Evolutionary conservation across 2,113 vertebrate genomes (phyloP).

Genomic region (Leiothrix lutea): DNA sequence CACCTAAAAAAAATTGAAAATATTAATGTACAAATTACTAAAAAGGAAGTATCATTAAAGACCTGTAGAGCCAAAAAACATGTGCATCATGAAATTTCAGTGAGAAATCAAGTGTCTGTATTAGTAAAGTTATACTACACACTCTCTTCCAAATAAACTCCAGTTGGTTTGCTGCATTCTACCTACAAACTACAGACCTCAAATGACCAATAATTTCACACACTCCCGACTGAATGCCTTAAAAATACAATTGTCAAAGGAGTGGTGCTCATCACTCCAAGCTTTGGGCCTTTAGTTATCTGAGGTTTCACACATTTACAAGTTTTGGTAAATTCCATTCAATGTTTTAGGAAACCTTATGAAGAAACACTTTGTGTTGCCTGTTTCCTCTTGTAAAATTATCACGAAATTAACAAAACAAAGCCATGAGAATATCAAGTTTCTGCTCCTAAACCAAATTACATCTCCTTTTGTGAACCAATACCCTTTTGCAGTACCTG

Average conservation of each 20-base stretch:
- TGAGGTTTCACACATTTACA: neutral
- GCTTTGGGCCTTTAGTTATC: neutral
- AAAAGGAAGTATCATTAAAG: neutral
- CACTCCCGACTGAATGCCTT: neutral
- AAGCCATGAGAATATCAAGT: neutral
- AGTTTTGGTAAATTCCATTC: neutral
- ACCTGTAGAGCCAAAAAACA: neutral
- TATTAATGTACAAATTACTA: neutral
- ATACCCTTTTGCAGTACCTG: neutral
- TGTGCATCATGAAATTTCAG: neutral
- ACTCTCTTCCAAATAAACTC: neutral
- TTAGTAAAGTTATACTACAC: neutral
- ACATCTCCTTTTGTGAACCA: neutral
- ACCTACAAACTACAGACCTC: neutral
- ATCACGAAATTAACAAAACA: neutral
- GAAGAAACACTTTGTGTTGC: neutral
- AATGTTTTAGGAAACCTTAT: neutral
- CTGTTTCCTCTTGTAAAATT: neutral
- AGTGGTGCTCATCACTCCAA: neutral
- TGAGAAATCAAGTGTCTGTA: neutral
- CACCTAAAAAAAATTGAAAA: conserved; percentile 56
- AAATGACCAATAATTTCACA: neutral
- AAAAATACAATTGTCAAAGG: neutral
- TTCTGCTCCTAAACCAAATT: neutral
- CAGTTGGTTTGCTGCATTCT: neutral